Percentiles rank a stretch among this genome's conserved stretches.
phyloP scores from a whole-genome alignment of 2,888 invertebrate genomes.

The Plagodis pulveraria region DNA sequence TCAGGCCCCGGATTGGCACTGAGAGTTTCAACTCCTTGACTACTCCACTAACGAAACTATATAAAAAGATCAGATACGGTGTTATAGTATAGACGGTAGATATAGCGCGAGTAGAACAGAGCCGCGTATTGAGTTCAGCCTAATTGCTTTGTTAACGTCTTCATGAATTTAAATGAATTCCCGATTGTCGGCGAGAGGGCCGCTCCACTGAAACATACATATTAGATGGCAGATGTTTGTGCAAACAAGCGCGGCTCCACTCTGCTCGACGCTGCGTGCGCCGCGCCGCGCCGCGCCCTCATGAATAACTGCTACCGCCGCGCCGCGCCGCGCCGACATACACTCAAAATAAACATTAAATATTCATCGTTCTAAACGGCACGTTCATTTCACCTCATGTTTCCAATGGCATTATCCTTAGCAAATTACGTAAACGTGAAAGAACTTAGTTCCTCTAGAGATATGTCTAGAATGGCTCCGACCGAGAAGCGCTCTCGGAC shows the following conservation, averaged over 20 bases:
- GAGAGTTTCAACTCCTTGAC: too few relatives aligned
- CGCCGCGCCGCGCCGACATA: slow-evolving; percentile 4
- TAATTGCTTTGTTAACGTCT: slow-evolving; percentile 61
- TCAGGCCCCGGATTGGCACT: too few relatives aligned
- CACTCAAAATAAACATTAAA: slow-evolving; percentile 6
- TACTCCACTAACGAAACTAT: too few relatives aligned
- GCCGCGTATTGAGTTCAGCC: slow-evolving; percentile 21
- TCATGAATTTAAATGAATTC: slow-evolving; percentile 65
- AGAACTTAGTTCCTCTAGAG: neutral
- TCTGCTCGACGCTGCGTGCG: neutral
- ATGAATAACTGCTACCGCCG: slow-evolving; percentile 7
- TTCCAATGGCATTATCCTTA: slow-evolving; percentile 3
- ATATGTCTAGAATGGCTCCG: slow-evolving; percentile 1
- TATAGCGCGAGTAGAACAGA: neutral
- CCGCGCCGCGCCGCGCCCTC: slow-evolving; percentile 6
- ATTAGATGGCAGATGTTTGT: slow-evolving; percentile 37
- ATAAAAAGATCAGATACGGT: too few relatives aligned
- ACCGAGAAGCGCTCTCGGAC: neutral
- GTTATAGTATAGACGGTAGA: too few relatives aligned
- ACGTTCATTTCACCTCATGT: neutral
- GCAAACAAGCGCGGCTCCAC: slow-evolving; percentile 2
- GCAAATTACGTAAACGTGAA: neutral
- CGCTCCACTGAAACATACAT: slow-evolving; percentile 33
- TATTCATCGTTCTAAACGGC: slow-evolving; percentile 7
- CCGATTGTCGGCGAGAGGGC: slow-evolving; percentile 30